phyloP scores from a whole-genome alignment of 2,797 vertebrate species.

The Diplodus sargus region DNA sequence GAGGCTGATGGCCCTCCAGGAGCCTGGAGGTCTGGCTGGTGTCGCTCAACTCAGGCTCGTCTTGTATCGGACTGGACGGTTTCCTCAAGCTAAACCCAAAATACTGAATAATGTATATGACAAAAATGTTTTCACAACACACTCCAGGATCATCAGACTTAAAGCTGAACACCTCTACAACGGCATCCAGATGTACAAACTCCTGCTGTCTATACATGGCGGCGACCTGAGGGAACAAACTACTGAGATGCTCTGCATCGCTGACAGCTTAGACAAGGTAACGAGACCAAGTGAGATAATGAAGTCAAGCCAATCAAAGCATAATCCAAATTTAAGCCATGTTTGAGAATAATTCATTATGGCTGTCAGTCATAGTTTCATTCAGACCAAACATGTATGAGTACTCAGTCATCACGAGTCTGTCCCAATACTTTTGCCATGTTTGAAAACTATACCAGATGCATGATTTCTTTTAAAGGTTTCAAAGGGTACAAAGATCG shows the following conservation, averaged over 20 bases:
- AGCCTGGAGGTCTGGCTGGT: not conserved
- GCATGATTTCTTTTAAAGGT: constrained; percentile 32
- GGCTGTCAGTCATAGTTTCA: not conserved
- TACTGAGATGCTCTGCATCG: constrained; percentile 41
- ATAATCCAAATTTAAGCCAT: too few species aligned
- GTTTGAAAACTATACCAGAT: not conserved
- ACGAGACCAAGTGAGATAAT: not conserved
- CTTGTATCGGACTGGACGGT: not conserved
- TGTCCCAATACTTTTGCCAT: not conserved
- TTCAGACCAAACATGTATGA: not conserved
- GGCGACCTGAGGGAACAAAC: constrained; percentile 3
- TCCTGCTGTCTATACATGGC: constrained; percentile 24
- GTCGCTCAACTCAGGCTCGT: not conserved
- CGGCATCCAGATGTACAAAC: constrained; percentile 34
- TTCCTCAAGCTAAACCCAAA: not conserved
- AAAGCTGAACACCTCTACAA: constrained; percentile 39
- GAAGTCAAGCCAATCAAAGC: too few species aligned
- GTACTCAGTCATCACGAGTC: too few species aligned
- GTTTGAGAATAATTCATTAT: too few species aligned
- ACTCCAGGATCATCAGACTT: constrained; percentile 31
- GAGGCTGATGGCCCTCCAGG: not conserved
- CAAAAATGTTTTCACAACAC: not conserved
- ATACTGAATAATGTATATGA: not conserved
- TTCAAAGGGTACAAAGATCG: constrained; percentile 61
- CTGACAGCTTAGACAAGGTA: constrained; percentile 61